Percentiles rank a stretch among this genome's conserved stretches.
Evolutionary conservation across 2,888 invertebrate genomes (phyloP).

Genomic region (Drosophila putrida): DNA sequence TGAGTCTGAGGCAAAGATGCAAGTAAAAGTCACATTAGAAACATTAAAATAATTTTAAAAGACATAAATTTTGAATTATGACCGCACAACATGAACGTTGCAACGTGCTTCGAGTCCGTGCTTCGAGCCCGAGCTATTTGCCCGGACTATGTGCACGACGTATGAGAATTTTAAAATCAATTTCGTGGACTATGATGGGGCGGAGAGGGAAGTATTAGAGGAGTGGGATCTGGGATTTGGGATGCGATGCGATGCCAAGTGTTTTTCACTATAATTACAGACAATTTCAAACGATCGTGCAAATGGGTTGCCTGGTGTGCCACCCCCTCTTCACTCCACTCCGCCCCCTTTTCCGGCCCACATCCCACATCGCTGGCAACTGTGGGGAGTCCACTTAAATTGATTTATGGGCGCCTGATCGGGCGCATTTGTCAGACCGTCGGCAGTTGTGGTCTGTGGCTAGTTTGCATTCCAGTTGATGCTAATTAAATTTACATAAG

Average conservation of each 20-base stretch:
- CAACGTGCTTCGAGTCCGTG: constrained; percentile 7
- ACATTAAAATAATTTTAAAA: constrained; percentile 81
- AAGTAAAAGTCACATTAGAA: constrained; percentile 68
- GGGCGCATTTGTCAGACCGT: constrained; percentile 76
- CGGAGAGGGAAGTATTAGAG: background rate
- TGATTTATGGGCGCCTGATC: constrained; percentile 83
- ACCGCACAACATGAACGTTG: constrained; percentile 65
- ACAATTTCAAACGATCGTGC: constrained; percentile 66
- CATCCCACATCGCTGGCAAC: background rate
- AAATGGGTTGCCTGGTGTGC: constrained; percentile 28
- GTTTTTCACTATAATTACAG: constrained; percentile 78
- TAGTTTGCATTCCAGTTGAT: constrained; percentile 30
- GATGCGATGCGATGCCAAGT: constrained; percentile 56
- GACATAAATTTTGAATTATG: constrained; percentile 79
- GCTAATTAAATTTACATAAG: constrained; percentile 74
- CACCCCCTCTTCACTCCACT: background rate
- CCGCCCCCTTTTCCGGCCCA: background rate
- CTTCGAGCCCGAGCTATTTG: constrained; percentile 4
- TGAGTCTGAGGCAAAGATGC: constrained; percentile 39
- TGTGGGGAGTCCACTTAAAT: constrained; percentile 78
- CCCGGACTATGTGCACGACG: constrained; percentile 32
- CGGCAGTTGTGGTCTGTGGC: constrained; percentile 26
- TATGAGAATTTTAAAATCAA: constrained; percentile 70
- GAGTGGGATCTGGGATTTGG: constrained; percentile 1
- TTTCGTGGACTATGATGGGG: constrained; percentile 41